These are phyloP conservation scores for Drosophila oshimai DNA, from an alignment of 1,140 invertebrate genomes.

Conservation along the genomic window DNA sequence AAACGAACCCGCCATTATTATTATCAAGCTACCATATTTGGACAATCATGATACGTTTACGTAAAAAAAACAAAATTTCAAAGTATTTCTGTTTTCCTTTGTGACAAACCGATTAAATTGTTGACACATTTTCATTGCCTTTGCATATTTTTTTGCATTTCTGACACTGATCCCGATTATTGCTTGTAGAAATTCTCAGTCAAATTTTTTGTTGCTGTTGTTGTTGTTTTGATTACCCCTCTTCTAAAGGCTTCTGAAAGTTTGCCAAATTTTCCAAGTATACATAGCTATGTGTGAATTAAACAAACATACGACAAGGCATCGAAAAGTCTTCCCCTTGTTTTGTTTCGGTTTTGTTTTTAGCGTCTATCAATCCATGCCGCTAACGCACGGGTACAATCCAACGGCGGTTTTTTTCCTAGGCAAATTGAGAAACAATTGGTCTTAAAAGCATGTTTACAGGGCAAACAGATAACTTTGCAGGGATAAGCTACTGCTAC, in stretches of 20 bases:
- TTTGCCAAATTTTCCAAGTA: slow-evolving; percentile 48
- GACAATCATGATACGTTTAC: no score
- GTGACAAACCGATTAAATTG: slow-evolving; percentile 6
- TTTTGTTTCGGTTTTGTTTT: slow-evolving; percentile 13
- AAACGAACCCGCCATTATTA: no score
- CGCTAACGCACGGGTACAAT: slow-evolving; percentile 22
- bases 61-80: neutral
- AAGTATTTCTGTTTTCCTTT: neutral
- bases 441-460: slow-evolving; percentile 8
- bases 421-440: neutral
- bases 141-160: slow-evolving; percentile 44
- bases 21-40: no score
- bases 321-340: neutral
- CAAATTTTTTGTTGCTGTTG: slow-evolving; percentile 30
- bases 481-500: neutral
- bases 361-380: slow-evolving; percentile 27
- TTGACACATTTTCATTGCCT: slow-evolving; percentile 17
- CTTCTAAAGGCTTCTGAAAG: slow-evolving; percentile 35
- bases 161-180: slow-evolving; percentile 56
- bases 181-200: slow-evolving; percentile 36
- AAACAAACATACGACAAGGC: slow-evolving; percentile 9
- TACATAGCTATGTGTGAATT: slow-evolving; percentile 5
- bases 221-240: slow-evolving; percentile 9
- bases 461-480: neutral
- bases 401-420: slow-evolving; percentile 6